A percentile compares a stretch with the other conserved stretches of the same genome.
Conservation (phyloP, 2,113 vertebrate species). For the Elanoides forficatus region DNA sequence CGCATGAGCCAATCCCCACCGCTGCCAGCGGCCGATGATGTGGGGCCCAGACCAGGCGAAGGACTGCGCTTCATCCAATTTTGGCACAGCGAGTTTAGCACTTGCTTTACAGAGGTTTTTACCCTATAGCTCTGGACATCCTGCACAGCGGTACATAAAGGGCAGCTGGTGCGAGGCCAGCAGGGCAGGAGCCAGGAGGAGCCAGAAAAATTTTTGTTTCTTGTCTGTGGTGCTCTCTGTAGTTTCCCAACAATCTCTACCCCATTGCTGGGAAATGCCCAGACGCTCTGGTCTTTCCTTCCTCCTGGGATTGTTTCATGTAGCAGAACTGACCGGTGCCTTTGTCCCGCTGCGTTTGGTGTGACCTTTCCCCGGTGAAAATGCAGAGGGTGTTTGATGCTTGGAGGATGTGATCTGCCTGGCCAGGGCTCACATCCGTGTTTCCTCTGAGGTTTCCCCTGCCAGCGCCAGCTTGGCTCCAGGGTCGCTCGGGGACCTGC, state of each 20-base stretch:
- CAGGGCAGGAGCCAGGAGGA: not conserved
- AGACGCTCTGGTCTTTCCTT: not conserved
- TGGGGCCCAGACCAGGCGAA: not conserved
- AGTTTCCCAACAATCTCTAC: not conserved
- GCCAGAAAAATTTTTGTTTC: not conserved
- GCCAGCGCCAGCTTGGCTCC: not conserved
- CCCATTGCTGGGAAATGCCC: not conserved
- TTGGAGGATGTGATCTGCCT: not conserved
- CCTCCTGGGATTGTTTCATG: not conserved
- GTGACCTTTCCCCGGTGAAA: not conserved
- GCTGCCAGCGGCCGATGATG: not conserved
- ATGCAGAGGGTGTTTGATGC: not conserved
- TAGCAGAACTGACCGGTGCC: not conserved
- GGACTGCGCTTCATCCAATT: not conserved
- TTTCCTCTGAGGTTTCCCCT: not conserved
- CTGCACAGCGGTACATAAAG: fast-evolving
- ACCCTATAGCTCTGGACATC: not conserved
- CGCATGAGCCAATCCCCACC: not conserved
- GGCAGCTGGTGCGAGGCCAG: not conserved
- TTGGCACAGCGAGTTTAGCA: not conserved
- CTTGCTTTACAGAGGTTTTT: not conserved
- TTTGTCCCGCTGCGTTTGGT: fast-evolving
- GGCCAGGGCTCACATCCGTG: not conserved
- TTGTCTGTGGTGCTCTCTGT: fast-evolving
- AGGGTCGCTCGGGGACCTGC: fast-evolving